Percentiles rank a stretch among this genome's conserved stretches.
Evolutionary conservation across 1,140 invertebrate species (phyloP).

Genomic region (Apis dorsata): DNA sequence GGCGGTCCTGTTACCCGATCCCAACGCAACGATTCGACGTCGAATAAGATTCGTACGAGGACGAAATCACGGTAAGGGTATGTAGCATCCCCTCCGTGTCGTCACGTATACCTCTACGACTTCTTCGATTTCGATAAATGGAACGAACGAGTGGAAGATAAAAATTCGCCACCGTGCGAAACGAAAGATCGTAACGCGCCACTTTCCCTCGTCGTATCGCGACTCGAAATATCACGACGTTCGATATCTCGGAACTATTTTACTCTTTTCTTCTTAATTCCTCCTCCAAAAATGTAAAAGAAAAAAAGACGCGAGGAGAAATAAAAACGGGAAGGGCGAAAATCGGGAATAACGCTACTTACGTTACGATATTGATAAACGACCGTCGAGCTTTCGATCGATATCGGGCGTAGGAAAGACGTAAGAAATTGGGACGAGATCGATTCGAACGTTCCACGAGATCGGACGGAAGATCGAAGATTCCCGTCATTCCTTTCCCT

Average conservation of each 20-base stretch:
- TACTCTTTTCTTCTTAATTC: too few species aligned
- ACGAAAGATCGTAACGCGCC: neutral
- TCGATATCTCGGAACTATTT: too few species aligned
- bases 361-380: neutral
- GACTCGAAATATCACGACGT: neutral
- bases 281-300: too few species aligned
- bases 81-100: neutral
- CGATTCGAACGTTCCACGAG: too few species aligned
- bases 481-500: neutral
- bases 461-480: too few species aligned
- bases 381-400: neutral
- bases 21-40: slow-evolving; percentile 44
- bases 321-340: neutral
- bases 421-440: neutral
- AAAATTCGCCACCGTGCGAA: too few species aligned
- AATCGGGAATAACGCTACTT: neutral
- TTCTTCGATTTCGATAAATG: slow-evolving; percentile 8
- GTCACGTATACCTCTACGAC: slow-evolving; percentile 29
- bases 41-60: slow-evolving; percentile 52
- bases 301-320: too few species aligned
- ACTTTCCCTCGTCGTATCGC: neutral
- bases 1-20: slow-evolving; percentile 28
- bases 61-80: slow-evolving; percentile 17
- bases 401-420: neutral
- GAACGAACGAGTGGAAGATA: slow-evolving; percentile 18